Evolutionary conservation across 2,797 vertebrate species (phyloP).

Genomic region (Phataginus tetradactyla): DNA sequence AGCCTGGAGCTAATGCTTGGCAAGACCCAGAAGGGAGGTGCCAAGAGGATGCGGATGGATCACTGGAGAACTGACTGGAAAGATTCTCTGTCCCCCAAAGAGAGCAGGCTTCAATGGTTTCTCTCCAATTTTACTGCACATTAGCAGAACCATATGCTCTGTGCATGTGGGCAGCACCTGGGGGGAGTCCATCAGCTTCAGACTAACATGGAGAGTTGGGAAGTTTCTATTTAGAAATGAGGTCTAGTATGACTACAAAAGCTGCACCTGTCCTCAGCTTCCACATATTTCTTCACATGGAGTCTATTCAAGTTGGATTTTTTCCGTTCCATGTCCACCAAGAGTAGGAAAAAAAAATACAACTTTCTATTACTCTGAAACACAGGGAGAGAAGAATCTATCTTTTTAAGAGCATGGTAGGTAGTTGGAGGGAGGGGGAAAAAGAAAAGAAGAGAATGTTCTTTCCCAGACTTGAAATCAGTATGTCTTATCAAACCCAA

Average conservation of each 20-base stretch:
- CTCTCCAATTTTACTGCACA: conserved; percentile 58
- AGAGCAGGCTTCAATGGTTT: conserved; percentile 55
- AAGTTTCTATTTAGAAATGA: conserved; percentile 60
- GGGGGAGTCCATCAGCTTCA: background rate
- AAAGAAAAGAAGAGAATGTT: conserved; percentile 2
- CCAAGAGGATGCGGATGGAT: conserved; percentile 48
- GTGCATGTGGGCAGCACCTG: conserved; percentile 48
- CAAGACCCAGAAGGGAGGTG: conserved; percentile 82
- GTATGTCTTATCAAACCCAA: conserved; percentile 44
- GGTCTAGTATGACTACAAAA: background rate
- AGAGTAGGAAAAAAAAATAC: background rate
- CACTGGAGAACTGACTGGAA: conserved; percentile 61
- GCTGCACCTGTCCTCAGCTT: background rate
- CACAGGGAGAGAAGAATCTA: background rate
- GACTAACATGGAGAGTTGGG: conserved; percentile 7
- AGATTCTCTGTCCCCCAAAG: conserved; percentile 63
- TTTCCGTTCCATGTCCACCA: background rate
- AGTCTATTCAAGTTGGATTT: background rate
- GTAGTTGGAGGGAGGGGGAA: background rate
- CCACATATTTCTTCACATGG: background rate
- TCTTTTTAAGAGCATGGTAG: background rate
- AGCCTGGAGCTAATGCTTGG: conserved; percentile 85
- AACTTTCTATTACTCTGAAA: conserved; percentile 7
- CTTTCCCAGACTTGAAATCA: conserved; percentile 53
- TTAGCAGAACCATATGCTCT: conserved; percentile 70